These are phyloP conservation scores for Paralvinella palmiformis DNA, from an alignment of 1,140 invertebrate species.

Conservation along the genomic window DNA sequence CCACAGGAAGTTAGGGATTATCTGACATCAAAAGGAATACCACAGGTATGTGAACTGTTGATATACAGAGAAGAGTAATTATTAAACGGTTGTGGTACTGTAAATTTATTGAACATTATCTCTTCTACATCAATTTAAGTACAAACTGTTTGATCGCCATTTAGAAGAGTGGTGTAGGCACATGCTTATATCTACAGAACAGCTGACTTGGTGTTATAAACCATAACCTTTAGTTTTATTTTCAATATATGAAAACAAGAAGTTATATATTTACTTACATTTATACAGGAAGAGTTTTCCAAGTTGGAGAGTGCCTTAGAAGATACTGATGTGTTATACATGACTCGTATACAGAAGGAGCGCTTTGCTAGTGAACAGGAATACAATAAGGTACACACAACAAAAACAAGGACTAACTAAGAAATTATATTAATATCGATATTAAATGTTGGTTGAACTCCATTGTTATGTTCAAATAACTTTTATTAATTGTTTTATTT, in stretches of 20 bases:
- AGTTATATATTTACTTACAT: no score
- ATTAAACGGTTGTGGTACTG: no score
- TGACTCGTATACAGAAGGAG: slow-evolving; percentile 96
- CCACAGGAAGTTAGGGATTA: slow-evolving; percentile 76
- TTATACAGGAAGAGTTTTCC: slow-evolving; percentile 56
- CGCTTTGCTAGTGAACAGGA: slow-evolving; percentile 77
- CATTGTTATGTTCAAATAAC: no score
- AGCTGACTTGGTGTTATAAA: no score
- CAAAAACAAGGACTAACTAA: background rate
- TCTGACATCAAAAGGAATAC: slow-evolving; percentile 69
- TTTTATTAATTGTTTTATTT: slow-evolving; percentile 11
- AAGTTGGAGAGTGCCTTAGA: slow-evolving; percentile 76
- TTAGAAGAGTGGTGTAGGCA: no score
- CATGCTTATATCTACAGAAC: no score
- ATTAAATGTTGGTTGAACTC: background rate
- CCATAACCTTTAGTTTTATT: no score
- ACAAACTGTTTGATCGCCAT: no score
- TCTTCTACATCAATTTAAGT: no score
- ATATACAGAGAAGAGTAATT: no score
- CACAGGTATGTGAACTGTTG: slow-evolving; percentile 64
- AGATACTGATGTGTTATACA: slow-evolving; percentile 94
- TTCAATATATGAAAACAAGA: no score
- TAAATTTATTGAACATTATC: no score
- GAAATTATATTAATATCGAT: background rate
- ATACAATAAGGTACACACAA: slow-evolving; percentile 77